Conservation (phyloP, 2,888 invertebrate genomes). For the Piscicola geometra region DNA sequence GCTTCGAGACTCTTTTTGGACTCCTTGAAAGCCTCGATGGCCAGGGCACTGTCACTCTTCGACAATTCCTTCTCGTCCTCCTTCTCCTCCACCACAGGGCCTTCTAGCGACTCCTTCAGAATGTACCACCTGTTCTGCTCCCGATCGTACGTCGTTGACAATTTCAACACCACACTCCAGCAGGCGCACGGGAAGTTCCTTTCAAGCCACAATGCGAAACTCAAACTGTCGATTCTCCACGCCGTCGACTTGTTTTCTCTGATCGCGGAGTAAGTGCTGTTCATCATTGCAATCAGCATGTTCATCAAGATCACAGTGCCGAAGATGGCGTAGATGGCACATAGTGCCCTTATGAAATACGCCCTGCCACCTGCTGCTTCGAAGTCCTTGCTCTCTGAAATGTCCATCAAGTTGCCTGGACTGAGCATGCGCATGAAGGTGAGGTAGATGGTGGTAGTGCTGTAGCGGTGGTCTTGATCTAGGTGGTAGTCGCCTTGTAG, state of each 20-base stretch:
- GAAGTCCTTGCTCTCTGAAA: constrained; percentile 34
- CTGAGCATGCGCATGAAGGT: constrained; percentile 50
- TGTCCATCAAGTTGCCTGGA: constrained; percentile 36
- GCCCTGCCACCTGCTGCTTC: constrained; percentile 36
- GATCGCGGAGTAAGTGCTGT: constrained; percentile 39
- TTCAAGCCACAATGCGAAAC: constrained; percentile 38
- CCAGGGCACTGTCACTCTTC: neutral
- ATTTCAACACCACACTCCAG: neutral
- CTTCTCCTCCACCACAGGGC: neutral
- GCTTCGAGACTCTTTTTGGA: neutral
- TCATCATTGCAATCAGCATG: constrained; percentile 39
- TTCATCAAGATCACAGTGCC: constrained; percentile 37
- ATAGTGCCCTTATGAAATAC: constrained; percentile 32
- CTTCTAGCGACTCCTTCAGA: constrained; percentile 8
- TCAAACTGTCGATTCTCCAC: constrained; percentile 37
- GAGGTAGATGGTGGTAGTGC: constrained; percentile 39
- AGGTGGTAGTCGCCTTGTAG: constrained; percentile 46
- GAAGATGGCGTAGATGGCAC: constrained; percentile 32
- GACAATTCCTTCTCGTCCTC: neutral
- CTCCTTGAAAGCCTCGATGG: neutral
- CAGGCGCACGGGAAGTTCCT: constrained; percentile 22
- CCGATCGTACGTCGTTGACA: constrained; percentile 17
- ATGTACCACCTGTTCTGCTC: constrained; percentile 37
- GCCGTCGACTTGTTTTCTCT: constrained; percentile 25
- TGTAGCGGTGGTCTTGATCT: constrained; percentile 26